Evolutionary conservation across 2,888 invertebrate species (phyloP), one percentile per base, ranked within the genome.

Genomic region (Megaustenia siamemsis): DNA sequence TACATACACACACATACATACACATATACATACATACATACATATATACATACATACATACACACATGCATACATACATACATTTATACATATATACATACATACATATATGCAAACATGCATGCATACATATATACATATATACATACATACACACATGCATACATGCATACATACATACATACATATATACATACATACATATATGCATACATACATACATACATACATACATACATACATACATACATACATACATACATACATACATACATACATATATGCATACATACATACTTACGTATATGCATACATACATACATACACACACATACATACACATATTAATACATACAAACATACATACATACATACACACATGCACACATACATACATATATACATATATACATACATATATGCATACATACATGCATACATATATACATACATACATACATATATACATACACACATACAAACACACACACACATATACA

Each of bases 71-170:
- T n/a, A n/a, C n/a, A n/a, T n/a, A n/a, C n/a, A n/a, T n/a, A n/a
- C n/a, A n/a, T n/a, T n/a, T n/a, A n/a, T n/a, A n/a, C n/a, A n/a
- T n/a, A n/a, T n/a, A n/a, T n/a, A n/a, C n/a, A n/a, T n/a, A n/a
- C n/a, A n/a, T 75, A 45, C 18, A 75, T 75, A 75, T 45, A 75
- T 43, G 4, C 32, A 75, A 45, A 45, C 28, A 75, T 75, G 18
- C 32, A 45, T 73, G 15, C 35, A 73, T 73, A 38, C 35, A 73
- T 73, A 38, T 49, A 45, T 53, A 35, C 43, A 77, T 77, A 32
- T 15, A 77, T 77, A 49, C 43, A 49, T 53, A 49, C 35, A 77
- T 49, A n/a, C 35, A 77, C n/a, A 35, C n/a, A 77, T 77, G 10
- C 35, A 53, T 43, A n/a, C 53, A 32, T 77, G 15, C 35, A 77